These are phyloP conservation scores for Drosophila buzzatii DNA, from an alignment of 2,888 invertebrate species.

Conservation along the genomic window DNA sequence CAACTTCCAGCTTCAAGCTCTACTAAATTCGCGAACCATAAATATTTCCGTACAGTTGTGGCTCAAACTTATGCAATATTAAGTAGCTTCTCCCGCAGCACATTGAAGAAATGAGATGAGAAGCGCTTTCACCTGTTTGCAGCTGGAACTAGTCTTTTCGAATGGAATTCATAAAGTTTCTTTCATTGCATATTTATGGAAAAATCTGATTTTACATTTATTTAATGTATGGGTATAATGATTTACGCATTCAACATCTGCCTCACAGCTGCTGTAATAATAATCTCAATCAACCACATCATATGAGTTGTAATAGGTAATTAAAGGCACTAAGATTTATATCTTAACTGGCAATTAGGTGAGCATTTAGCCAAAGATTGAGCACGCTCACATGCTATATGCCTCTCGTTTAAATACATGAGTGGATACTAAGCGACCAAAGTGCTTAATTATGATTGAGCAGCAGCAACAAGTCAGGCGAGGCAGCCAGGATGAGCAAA, in stretches of 20 bases:
- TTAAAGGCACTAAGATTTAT: not conserved
- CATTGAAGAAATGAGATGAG: not conserved
- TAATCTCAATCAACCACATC: not conserved
- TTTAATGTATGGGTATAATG: not conserved
- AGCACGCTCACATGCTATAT: not conserved
- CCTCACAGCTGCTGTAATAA: not conserved
- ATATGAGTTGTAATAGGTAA: not conserved
- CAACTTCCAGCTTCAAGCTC: slow-evolving; percentile 5
- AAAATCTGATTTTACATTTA: not conserved
- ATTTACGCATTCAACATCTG: too few relatives aligned
- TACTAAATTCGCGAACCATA: slow-evolving; percentile 32
- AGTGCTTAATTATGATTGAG: slow-evolving; percentile 51
- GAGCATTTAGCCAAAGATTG: not conserved
- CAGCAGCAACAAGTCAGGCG: slow-evolving; percentile 49
- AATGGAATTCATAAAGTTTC: not conserved
- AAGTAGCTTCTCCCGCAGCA: not conserved
- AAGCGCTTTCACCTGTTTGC: not conserved
- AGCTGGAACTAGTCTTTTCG: not conserved
- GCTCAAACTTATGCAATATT: not conserved
- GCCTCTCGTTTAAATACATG: not conserved
- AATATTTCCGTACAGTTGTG: slow-evolving; percentile 22
- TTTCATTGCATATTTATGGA: not conserved
- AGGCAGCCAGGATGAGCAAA: slow-evolving; percentile 31
- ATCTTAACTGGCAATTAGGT: slow-evolving; percentile 14
- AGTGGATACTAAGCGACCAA: slow-evolving; percentile 14